Percentiles rank a stretch among this genome's conserved stretches.
Evolutionary conservation across 2,888 invertebrate species (phyloP).

Genomic region (Spodoptera exigua): DNA sequence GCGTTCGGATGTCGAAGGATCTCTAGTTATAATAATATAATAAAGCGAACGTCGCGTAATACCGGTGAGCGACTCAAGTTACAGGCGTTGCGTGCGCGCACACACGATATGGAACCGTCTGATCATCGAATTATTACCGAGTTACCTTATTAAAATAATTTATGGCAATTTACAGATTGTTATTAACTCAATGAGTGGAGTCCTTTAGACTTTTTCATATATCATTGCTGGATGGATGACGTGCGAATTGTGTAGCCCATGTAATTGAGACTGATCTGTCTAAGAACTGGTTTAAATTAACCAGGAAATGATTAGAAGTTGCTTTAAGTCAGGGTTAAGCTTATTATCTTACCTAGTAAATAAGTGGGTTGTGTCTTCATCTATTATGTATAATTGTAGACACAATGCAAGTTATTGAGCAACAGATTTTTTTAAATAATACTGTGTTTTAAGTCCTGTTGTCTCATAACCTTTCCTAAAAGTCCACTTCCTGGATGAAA

Average conservation of each 20-base stretch:
- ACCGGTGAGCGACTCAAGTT: conserved; percentile 77
- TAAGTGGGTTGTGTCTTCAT: too few relatives aligned
- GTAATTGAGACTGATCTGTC: conserved; percentile 43
- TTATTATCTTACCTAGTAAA: too few relatives aligned
- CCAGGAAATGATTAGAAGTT: conserved; percentile 3
- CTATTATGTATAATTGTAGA: too few relatives aligned
- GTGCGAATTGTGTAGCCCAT: conserved; percentile 42
- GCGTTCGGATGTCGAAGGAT: conserved; percentile 22
- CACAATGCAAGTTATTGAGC: too few relatives aligned
- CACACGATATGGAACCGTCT: conserved; percentile 58
- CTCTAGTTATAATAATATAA: conserved; percentile 61
- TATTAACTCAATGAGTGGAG: conserved; percentile 55
- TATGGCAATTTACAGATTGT: conserved; percentile 68
- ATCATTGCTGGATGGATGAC: conserved; percentile 35
- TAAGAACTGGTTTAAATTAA: conserved; percentile 21
- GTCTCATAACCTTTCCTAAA: too few relatives aligned
- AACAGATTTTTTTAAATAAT: too few relatives aligned
- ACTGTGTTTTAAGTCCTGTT: too few relatives aligned
- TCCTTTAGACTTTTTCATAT: conserved; percentile 49
- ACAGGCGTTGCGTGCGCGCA: conserved; percentile 71
- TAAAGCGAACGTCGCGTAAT: conserved; percentile 77
- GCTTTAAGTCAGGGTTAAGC: background rate
- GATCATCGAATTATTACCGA: conserved; percentile 72
- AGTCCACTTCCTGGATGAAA: too few relatives aligned
- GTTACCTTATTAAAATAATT: conserved; percentile 73